Percentiles rank a stretch among this genome's conserved stretches.
These are phyloP conservation scores for Copidosoma floridanum DNA, from an alignment of 1,140 invertebrate genomes.

Conservation along the genomic window DNA sequence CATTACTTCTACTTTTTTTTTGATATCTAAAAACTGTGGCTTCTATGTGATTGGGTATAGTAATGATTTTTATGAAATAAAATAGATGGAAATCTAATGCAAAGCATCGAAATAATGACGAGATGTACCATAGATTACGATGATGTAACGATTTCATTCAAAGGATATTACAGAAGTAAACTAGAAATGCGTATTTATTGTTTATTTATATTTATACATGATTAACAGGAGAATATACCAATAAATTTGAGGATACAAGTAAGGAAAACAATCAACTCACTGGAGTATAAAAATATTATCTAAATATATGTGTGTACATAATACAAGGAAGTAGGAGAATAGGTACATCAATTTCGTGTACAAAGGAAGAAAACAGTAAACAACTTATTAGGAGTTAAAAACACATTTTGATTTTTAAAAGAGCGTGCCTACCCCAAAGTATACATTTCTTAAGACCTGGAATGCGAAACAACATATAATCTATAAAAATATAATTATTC, in stretches of 20 bases:
- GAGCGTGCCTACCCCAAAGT: conserved; percentile 42
- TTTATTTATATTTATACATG: neutral
- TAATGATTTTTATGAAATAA: too few relatives aligned
- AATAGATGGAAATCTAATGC: too few relatives aligned
- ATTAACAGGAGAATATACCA: neutral
- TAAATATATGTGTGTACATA: neutral
- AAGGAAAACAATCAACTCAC: neutral
- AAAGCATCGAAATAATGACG: too few relatives aligned
- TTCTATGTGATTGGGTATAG: too few relatives aligned
- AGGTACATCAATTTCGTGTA: neutral
- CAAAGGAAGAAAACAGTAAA: neutral
- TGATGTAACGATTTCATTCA: neutral
- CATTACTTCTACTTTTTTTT: too few relatives aligned
- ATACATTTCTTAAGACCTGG: conserved; percentile 51
- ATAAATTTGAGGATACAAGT: neutral
- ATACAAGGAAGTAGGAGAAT: neutral
- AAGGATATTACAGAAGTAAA: neutral
- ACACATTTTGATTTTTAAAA: conserved; percentile 7
- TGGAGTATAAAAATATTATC: neutral
- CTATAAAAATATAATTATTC: conserved; percentile 38
- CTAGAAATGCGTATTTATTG: neutral
- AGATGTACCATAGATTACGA: too few relatives aligned
- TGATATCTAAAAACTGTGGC: too few relatives aligned
- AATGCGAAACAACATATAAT: conserved; percentile 49
- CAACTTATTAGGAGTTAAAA: too few relatives aligned